Evolutionary conservation across 2,113 vertebrate genomes (phyloP).

Genomic region (Austrofundulus limnaeus): DNA sequence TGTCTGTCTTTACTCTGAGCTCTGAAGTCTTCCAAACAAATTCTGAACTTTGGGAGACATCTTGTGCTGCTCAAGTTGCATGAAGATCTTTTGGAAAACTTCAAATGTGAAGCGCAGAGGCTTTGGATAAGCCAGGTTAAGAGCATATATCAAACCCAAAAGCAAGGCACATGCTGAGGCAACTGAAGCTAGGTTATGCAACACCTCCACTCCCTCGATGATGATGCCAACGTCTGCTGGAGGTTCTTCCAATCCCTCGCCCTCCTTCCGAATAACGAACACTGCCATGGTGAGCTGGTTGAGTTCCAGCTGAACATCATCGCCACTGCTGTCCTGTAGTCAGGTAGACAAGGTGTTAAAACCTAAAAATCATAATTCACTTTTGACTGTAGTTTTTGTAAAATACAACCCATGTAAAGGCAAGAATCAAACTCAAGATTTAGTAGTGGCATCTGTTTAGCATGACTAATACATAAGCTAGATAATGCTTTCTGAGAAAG

Average conservation of each 20-base stretch:
- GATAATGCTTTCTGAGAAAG: no score
- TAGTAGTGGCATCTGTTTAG: no score
- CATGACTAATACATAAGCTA: no score
- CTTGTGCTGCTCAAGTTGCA: conserved; percentile 3
- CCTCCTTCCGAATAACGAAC: conserved; percentile 9
- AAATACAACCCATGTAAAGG: no score
- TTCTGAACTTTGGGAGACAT: neutral
- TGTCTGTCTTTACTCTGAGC: neutral
- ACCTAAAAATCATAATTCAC: no score
- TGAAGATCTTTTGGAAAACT: conserved; percentile 15
- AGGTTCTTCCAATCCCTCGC: conserved; percentile 7
- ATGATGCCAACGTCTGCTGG: conserved; percentile 15
- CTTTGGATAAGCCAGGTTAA: conserved; percentile 24
- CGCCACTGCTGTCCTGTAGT: neutral
- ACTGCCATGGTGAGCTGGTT: conserved; percentile 5
- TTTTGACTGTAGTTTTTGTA: no score
- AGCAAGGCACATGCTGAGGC: conserved; percentile 26
- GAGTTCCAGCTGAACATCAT: neutral
- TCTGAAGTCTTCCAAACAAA: no score
- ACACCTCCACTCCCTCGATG: conserved; percentile 12
- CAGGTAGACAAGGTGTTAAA: no score
- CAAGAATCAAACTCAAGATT: no score
- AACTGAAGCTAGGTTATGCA: conserved; percentile 10
- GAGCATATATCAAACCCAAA: conserved; percentile 22
- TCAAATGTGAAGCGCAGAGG: conserved; percentile 16